Evolutionary conservation across 2,797 vertebrate species (phyloP).

Genomic region (Labroides dimidiatus): DNA sequence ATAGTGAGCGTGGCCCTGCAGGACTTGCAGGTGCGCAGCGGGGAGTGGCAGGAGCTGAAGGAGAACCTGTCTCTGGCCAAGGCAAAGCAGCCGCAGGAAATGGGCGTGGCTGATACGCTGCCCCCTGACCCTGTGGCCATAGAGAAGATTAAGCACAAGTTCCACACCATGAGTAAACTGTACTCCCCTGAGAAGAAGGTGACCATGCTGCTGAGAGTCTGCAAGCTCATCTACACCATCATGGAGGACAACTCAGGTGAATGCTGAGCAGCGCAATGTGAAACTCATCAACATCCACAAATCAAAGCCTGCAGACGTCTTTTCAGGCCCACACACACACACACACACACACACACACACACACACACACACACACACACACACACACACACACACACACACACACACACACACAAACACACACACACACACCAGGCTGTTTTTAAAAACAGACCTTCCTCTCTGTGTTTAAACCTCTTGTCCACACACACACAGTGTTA

Average conservation of each 20-base stretch:
- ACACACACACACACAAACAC: too few species aligned
- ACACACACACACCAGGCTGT: too few species aligned
- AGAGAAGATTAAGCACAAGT: conserved; percentile 92
- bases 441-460: too few species aligned
- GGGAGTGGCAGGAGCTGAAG: conserved; percentile 88
- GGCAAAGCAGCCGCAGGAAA: conserved; percentile 88
- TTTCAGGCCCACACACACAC: too few species aligned
- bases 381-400: too few species aligned
- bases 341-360: too few species aligned
- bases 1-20: conserved; percentile 86
- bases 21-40: conserved; percentile 87
- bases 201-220: conserved; percentile 85
- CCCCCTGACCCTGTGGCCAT: conserved; percentile 88
- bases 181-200: conserved; percentile 96
- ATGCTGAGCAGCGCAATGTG: not conserved
- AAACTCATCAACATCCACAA: not conserved
- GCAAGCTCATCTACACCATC: conserved; percentile 90
- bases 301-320: too few species aligned
- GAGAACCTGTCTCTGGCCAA: conserved; percentile 90
- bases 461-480: too few species aligned
- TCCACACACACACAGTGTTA: too few species aligned
- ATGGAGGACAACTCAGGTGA: conserved; percentile 72
- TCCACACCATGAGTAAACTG: conserved; percentile 90
- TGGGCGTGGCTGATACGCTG: conserved; percentile 85
- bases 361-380: too few species aligned